Percentiles rank a stretch among this genome's conserved stretches.
phyloP scores from a whole-genome alignment of 2,113 vertebrate species.

The Nothocercus julius region DNA sequence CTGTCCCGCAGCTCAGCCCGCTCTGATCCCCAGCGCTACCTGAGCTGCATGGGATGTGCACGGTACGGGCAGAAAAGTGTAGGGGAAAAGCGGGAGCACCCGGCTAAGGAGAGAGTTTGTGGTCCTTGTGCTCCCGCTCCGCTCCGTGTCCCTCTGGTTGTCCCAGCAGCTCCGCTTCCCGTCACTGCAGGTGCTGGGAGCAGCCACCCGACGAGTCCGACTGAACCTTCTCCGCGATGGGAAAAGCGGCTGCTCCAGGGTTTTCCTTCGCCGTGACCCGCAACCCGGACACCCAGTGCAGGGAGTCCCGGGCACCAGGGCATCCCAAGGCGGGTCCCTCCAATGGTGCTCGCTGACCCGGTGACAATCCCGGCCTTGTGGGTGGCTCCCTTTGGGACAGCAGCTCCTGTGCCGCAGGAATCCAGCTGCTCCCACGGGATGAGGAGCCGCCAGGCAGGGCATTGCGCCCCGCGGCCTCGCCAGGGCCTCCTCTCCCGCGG shows the following conservation, averaged over 20 bases:
- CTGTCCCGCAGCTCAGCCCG: too few relatives aligned
- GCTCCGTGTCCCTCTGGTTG: background rate
- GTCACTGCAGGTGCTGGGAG: background rate
- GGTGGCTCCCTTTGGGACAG: background rate
- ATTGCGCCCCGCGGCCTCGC: too few relatives aligned
- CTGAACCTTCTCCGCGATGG: accelerated
- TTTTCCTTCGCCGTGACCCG: background rate
- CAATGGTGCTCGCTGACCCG: accelerated
- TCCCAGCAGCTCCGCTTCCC: background rate
- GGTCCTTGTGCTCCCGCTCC: background rate
- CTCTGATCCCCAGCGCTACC: too few relatives aligned
- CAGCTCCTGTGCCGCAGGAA: background rate
- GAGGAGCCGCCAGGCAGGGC: too few relatives aligned
- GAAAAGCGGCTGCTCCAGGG: accelerated
- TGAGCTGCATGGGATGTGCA: too few relatives aligned
- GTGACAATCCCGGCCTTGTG: background rate
- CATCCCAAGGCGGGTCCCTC: accelerated
- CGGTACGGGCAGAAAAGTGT: too few relatives aligned
- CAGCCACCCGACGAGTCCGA: background rate
- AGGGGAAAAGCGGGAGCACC: too few relatives aligned
- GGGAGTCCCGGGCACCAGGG: too few relatives aligned
- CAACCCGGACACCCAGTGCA: background rate
- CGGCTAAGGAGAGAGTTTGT: too few relatives aligned
- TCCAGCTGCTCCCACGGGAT: too few relatives aligned
- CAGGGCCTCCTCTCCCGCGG: too few relatives aligned